Evolutionary conservation across 2,797 vertebrate genomes (phyloP).

Genomic region (Karalla daura): DNA sequence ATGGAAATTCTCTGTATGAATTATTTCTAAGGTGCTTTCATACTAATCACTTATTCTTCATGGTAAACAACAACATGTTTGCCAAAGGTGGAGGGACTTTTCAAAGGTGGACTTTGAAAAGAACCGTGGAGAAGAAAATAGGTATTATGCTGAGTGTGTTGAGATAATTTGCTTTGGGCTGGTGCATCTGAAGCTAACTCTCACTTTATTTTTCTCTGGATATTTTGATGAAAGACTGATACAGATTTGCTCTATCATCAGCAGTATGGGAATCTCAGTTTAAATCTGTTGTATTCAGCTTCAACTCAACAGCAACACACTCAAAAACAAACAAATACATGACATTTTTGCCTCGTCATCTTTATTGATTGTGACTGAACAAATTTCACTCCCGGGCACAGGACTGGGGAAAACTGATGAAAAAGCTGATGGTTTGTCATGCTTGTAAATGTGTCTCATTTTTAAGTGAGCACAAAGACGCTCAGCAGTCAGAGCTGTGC

Average conservation of each 20-base stretch:
- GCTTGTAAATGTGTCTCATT: slow-evolving; percentile 17
- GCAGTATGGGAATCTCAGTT: no score
- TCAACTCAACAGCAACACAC: no score
- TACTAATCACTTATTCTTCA: slow-evolving; percentile 7
- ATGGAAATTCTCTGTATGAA: not conserved
- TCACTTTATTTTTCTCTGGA: not conserved
- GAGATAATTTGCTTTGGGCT: not conserved
- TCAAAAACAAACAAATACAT: no score
- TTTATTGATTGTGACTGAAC: no score
- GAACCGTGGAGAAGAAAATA: not conserved
- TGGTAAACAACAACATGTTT: not conserved
- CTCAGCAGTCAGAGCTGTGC: slow-evolving; percentile 29
- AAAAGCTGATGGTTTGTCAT: no score
- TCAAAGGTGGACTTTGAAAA: not conserved
- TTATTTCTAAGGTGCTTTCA: not conserved
- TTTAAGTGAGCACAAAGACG: not conserved
- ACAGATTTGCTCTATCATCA: not conserved
- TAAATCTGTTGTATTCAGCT: no score
- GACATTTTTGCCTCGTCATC: no score
- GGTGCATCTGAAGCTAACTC: not conserved
- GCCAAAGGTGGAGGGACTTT: not conserved
- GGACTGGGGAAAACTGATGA: no score
- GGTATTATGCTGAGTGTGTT: not conserved
- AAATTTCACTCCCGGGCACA: no score
- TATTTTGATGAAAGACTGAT: not conserved